Conservation (phyloP, 2,888 invertebrate species). For the Stenolophus ochropezus region DNA sequence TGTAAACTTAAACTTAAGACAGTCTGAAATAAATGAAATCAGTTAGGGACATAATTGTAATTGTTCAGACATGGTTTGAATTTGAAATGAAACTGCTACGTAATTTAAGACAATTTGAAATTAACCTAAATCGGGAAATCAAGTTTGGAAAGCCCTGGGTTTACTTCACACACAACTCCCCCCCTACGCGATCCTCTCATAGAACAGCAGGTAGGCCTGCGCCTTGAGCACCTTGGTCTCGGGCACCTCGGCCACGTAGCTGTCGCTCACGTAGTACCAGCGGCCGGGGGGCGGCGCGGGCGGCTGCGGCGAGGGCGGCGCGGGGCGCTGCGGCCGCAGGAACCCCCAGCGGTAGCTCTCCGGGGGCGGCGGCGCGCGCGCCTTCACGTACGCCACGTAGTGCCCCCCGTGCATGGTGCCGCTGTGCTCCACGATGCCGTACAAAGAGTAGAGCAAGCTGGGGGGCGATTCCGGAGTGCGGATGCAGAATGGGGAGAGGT, state of each 20-base stretch:
- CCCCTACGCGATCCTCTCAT: conserved; percentile 89
- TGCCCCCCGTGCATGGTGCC: conserved; percentile 93
- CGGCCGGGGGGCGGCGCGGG: conserved; percentile 79
- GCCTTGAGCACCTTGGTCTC: conserved; percentile 87
- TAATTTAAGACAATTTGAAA: background rate
- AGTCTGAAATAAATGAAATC: too few species aligned
- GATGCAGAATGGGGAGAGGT: conserved; percentile 92
- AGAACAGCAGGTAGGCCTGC: conserved; percentile 97
- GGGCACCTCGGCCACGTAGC: conserved; percentile 86
- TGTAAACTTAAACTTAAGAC: too few species aligned
- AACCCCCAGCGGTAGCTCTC: conserved; percentile 85
- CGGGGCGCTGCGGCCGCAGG: conserved; percentile 76
- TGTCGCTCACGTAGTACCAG: conserved; percentile 97
- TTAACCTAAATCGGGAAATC: background rate
- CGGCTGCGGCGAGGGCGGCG: conserved; percentile 71
- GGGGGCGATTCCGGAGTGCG: conserved; percentile 77
- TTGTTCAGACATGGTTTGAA: too few species aligned
- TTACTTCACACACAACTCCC: background rate
- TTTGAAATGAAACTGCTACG: too few species aligned
- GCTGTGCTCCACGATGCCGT: conserved; percentile 96
- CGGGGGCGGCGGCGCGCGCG: conserved; percentile 78
- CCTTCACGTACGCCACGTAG: conserved; percentile 97
- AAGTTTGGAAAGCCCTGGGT: background rate
- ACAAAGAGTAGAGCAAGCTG: conserved; percentile 88
- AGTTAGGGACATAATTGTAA: too few species aligned